Evolutionary conservation across 2,113 vertebrate genomes (phyloP).

Genomic region (Seriola dumerili): DNA sequence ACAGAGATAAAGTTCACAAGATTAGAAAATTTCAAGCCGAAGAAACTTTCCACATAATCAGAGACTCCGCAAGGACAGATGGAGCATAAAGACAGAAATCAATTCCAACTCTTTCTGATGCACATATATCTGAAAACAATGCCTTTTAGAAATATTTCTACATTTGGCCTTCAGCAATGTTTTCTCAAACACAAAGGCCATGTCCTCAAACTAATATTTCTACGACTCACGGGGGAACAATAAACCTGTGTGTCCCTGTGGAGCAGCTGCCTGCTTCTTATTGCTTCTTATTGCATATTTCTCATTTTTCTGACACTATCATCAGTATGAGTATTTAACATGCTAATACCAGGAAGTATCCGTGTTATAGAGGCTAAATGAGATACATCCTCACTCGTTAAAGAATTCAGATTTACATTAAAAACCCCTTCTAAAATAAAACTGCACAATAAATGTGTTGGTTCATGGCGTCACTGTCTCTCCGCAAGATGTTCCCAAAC

Average conservation of each 20-base stretch:
- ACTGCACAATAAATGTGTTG: not conserved
- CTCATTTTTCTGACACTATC: too few relatives aligned
- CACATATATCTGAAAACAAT: conserved; percentile 30
- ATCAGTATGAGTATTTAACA: too few relatives aligned
- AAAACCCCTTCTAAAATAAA: not conserved
- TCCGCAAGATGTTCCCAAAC: not conserved
- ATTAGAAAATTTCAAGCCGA: not conserved
- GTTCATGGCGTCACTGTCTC: not conserved
- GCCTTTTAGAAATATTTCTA: not conserved
- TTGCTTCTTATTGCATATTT: too few relatives aligned
- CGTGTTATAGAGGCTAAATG: too few relatives aligned
- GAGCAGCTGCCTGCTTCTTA: too few relatives aligned
- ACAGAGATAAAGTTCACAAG: not conserved
- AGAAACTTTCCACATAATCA: not conserved
- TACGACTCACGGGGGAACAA: not conserved
- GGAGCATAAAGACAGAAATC: conserved; percentile 28
- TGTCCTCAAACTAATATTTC: conserved; percentile 6
- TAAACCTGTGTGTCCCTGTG: not conserved
- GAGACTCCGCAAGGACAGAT: conserved; percentile 30
- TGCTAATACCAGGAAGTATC: not conserved
- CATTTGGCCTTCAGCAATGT: conserved; percentile 4
- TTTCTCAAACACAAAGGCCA: conserved; percentile 17
- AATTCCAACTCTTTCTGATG: conserved; percentile 19
- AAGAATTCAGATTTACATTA: not conserved
- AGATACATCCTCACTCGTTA: not conserved